Evolutionary conservation across 2,797 vertebrate genomes (phyloP), one percentile per base, ranked within the genome.

Genomic region (Hafferia zeledoni): DNA sequence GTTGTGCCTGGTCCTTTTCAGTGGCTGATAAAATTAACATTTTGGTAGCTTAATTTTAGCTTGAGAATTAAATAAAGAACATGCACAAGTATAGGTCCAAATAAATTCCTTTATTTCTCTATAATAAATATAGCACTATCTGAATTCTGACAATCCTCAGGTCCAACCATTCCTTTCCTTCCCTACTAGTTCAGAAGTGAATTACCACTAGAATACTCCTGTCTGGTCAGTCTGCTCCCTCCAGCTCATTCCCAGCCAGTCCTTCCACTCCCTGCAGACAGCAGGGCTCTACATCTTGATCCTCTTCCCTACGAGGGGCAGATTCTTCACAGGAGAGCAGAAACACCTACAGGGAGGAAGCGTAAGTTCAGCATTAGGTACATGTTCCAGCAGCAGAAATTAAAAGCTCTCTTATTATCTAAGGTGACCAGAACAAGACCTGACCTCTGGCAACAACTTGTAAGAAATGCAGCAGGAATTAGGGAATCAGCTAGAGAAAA

Each of bases 81-180:
- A 13, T 3, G 4, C 46, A 30, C 61, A 59, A 61, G 23, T 17
- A 17, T 31, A 83, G 57, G 76, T 94, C 96, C 94, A 97, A 97
- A 96, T 95, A 96, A 96, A 89, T 39, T 89, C 18, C 71, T 96
- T 98, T 97, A 98, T 95, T 94, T 93, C 61, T 68, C 67, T 93
- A 77, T 83, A 89, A 79, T 72, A 41, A 91, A 71, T 94, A 94
- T 57, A 90, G 35, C 22, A 8, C 60, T 61, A 70, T 28, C 28
- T 76, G 23, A 84, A 72, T 25, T 83, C 53, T 27, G 6, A 71
- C 56, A 11, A 55, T 44, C 65, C 41, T 50, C 11, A 10, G 57
- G 56, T 74, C 69, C 39, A 86, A 31, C 22, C 31, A 6, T 13
- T 89, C 41, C 31, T 72, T 74, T 90, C 63, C 72, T 80, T 83